Base-by-base conservation (phyloP, 1,140 invertebrate genomes). In the Maniola jurtina region DNA sequence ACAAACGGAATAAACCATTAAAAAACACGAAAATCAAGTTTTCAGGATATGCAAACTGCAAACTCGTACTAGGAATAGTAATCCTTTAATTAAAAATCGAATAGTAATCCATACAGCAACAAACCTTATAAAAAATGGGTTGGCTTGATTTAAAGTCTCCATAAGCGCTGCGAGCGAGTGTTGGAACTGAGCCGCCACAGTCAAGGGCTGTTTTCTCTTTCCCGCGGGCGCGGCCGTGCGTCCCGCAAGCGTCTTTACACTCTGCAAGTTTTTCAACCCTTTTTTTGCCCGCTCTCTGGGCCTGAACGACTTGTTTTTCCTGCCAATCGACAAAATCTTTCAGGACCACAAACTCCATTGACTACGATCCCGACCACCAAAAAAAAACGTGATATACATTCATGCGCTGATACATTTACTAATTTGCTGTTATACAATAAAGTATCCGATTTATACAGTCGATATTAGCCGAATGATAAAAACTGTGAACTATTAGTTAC, bases 131-230 rank as follows among this genome's bases (percentile, higher is more conserved):
- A 99, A 99, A 91, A 98, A 99, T 2, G 98, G 98, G 91, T 98
- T 98, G 0, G 98, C 97, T 83, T 98, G 96, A 84, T 98, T 98
- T 9, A 99, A 86, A 0, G 97, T 98, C 75, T 97, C 96, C 97
- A 99, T 98, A 11, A 99, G 91, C 40, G 95, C 95, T 64, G 96
- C 95, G 33, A 99, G 91, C 15, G 96, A 98, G 80, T 97, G 96
- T 81, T 98, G 96, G 88, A 99, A 99, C 90, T 99, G 98, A 4
- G 96, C 96, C 0, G 97, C 96, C 1, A 99, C 97, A 1, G 97
- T 99, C 72, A 97, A 94, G 9, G 97, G 96, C 77, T 97, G 96
- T 91, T 98, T 97, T 35, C 96, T 90, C 81, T 96, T 96, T n/a
- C 94, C 93, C 0, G 93, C 91, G 8, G 81, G 81, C 66, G 92